These are phyloP conservation scores for Staurois parvus DNA, from an alignment of 2,797 vertebrate species.

Conservation along the genomic window DNA sequence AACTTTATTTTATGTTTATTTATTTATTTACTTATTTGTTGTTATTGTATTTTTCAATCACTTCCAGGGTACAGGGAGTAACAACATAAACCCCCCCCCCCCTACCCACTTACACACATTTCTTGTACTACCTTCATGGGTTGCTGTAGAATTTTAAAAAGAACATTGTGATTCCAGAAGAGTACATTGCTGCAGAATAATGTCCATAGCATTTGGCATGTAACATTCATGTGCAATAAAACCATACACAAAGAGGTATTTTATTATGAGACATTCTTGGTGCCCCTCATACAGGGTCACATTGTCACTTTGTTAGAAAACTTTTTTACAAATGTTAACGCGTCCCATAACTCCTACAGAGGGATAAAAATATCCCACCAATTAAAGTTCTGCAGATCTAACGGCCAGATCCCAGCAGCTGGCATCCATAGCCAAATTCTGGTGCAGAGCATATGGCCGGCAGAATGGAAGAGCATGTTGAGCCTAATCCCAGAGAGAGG, in stretches of 20 bases:
- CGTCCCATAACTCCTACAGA: conserved; percentile 4
- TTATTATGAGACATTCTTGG: not conserved
- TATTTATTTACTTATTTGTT: too few species aligned
- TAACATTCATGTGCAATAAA: not conserved
- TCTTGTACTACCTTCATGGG: too few species aligned
- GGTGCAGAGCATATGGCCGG: conserved; percentile 33
- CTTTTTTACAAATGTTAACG: not conserved
- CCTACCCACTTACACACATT: too few species aligned
- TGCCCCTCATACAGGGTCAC: not conserved
- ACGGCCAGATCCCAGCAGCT: conserved; percentile 18
- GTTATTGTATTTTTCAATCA: too few species aligned
- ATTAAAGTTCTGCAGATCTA: conserved; percentile 15
- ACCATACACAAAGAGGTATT: not conserved
- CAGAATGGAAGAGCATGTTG: conserved; percentile 31
- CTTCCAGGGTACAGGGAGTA: too few species aligned
- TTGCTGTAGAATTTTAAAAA: not conserved
- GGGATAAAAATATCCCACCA: not conserved
- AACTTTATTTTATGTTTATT: too few species aligned
- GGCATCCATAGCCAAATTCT: conserved; percentile 8
- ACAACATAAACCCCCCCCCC: too few species aligned
- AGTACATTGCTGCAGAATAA: not conserved
- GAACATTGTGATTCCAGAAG: not conserved
- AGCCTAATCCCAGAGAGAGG: not conserved
- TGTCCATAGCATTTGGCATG: not conserved
- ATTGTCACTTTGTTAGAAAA: not conserved